Evolutionary conservation across 2,888 invertebrate genomes (phyloP).

Genomic region (Isotomurus palustris): DNA sequence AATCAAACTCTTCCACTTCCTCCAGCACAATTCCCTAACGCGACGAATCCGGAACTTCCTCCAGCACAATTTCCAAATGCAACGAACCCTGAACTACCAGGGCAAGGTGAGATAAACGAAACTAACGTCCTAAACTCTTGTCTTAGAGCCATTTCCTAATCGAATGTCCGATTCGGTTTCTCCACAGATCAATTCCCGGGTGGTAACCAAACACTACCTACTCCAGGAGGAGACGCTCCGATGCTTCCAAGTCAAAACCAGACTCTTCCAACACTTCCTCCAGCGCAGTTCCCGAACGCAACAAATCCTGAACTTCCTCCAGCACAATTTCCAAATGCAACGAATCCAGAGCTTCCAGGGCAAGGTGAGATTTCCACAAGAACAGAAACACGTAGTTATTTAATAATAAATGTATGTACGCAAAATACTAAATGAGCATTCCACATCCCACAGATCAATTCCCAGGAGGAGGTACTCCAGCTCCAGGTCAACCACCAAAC

Average conservation of each 20-base stretch:
- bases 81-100: constrained; percentile 3
- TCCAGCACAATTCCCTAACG: constrained; percentile 9
- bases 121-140: too few species aligned
- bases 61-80: not conserved
- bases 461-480: too few species aligned
- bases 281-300: constrained; percentile 9
- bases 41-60: not conserved
- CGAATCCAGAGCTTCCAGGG: constrained; percentile 1
- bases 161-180: too few species aligned
- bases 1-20: constrained; percentile 6
- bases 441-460: too few species aligned
- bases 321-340: not conserved
- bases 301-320: not conserved
- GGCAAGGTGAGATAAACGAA: constrained; percentile 15
- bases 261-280: constrained; percentile 7
- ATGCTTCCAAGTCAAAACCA: not conserved
- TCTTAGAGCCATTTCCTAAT: too few species aligned
- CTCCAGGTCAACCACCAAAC: too few species aligned
- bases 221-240: not conserved
- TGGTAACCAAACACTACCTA: constrained; percentile 3
- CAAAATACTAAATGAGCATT: too few species aligned
- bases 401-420: too few species aligned
- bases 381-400: constrained; percentile 8
- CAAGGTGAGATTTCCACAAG: constrained; percentile 11
- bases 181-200: constrained; percentile 6